Conservation (phyloP, 2,888 invertebrate genomes). For the Noctuana brunneofusca region DNA sequence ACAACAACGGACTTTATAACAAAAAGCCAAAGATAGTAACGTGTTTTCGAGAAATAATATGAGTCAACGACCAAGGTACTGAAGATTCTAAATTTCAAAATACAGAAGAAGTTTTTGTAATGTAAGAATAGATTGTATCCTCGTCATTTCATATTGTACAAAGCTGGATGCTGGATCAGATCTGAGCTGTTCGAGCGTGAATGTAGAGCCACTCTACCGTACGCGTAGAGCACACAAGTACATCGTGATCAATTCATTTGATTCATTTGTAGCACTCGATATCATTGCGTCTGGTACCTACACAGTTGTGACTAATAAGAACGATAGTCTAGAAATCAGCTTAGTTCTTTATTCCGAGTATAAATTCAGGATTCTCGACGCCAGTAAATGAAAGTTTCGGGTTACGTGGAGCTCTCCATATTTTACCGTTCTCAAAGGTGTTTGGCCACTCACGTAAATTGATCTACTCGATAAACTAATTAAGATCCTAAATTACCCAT, state of each 20-base stretch:
- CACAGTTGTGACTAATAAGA: neutral
- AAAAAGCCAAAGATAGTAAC: too few relatives aligned
- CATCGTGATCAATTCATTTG: constrained; percentile 17
- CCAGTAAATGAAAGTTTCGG: too few relatives aligned
- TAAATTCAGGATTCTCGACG: too few relatives aligned
- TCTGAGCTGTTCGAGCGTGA: neutral
- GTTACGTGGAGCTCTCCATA: too few relatives aligned
- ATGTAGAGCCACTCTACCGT: neutral
- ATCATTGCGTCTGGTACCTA: neutral
- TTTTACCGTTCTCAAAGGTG: too few relatives aligned
- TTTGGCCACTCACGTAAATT: too few relatives aligned
- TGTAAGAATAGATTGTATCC: neutral
- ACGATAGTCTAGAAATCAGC: too few relatives aligned
- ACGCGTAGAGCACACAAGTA: constrained; percentile 11
- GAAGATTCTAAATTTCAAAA: too few relatives aligned
- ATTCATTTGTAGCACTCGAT: constrained; percentile 9
- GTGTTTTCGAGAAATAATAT: neutral
- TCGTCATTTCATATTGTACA: neutral
- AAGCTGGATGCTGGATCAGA: neutral
- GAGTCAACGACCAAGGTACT: too few relatives aligned
- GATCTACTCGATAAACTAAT: too few relatives aligned
- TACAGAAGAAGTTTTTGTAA: neutral
- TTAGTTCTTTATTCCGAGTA: too few relatives aligned
- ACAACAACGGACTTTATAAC: neutral
- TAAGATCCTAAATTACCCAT: too few relatives aligned